Evolutionary conservation across 2,888 invertebrate genomes (phyloP).

Genomic region (Sarcophaga caerulescens): DNA sequence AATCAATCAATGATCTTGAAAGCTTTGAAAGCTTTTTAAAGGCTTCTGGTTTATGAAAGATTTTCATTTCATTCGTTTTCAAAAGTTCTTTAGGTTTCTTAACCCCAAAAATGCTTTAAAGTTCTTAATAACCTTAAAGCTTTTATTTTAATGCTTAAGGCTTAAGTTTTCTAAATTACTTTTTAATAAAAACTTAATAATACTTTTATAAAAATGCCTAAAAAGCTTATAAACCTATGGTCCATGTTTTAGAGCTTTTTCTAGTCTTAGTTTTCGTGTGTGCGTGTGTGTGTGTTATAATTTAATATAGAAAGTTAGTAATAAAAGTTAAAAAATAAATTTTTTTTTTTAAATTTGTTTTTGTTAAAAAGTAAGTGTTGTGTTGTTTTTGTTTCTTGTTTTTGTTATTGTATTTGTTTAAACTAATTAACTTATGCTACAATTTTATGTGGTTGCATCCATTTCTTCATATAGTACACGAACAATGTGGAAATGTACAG

Average conservation of each 20-base stretch:
- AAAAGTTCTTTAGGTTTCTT: slow-evolving; percentile 49
- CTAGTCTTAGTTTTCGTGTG: not conserved
- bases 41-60: not conserved
- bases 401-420: slow-evolving; percentile 41
- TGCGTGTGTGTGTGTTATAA: not conserved
- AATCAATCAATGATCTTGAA: too few species aligned
- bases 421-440: slow-evolving; percentile 84
- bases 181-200: slow-evolving; percentile 39
- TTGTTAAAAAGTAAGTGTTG: not conserved
- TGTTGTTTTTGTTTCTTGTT: slow-evolving; percentile 33
- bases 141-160: not conserved
- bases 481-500: slow-evolving; percentile 95
- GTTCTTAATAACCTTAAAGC: slow-evolving; percentile 3
- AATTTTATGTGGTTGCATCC: slow-evolving; percentile 92
- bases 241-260: not conserved
- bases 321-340: slow-evolving; percentile 39
- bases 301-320: not conserved
- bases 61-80: not conserved
- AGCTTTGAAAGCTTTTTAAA: not conserved
- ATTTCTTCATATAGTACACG: slow-evolving; percentile 96
- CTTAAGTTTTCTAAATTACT: slow-evolving; percentile 56
- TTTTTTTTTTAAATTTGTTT: slow-evolving; percentile 37
- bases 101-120: slow-evolving; percentile 23
- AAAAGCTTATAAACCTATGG: slow-evolving; percentile 48
- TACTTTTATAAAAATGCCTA: not conserved